phyloP scores from a whole-genome alignment of 2,113 vertebrate species.

The Enhydra lutris region DNA sequence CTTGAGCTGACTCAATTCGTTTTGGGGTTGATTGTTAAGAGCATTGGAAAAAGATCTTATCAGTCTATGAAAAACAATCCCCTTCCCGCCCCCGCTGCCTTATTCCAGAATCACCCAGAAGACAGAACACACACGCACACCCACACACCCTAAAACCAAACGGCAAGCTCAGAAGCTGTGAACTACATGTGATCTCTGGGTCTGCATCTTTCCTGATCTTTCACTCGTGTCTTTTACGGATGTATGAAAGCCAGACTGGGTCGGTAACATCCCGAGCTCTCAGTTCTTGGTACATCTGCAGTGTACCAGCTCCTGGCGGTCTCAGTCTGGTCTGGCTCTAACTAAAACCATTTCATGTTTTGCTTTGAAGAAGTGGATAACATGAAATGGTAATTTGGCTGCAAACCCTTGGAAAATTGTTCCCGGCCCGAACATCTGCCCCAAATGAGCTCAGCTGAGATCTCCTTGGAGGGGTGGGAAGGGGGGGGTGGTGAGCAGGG shows the following conservation, averaged over 20 bases:
- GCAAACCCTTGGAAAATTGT: constrained; percentile 62
- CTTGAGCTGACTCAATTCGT: background rate
- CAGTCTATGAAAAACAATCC: background rate
- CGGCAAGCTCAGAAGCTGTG: background rate
- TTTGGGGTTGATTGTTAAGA: constrained; percentile 65
- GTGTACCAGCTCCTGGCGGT: constrained; percentile 58
- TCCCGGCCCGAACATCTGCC: constrained; percentile 65
- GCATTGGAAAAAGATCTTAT: constrained; percentile 38
- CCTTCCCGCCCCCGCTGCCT: background rate
- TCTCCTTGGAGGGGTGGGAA: constrained; percentile 2
- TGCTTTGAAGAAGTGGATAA: constrained; percentile 75
- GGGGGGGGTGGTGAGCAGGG: background rate
- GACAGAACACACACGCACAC: background rate
- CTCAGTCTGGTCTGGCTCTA: constrained; percentile 56
- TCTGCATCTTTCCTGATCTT: background rate
- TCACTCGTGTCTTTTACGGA: background rate
- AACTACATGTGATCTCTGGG: background rate
- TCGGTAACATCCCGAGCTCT: background rate
- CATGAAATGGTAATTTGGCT: constrained; percentile 75
- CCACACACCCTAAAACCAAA: background rate
- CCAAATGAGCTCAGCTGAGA: constrained; percentile 65
- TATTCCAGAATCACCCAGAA: constrained; percentile 10
- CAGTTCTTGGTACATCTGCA: constrained; percentile 28
- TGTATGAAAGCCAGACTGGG: background rate
- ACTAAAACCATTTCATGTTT: constrained; percentile 72